phyloP scores from a whole-genome alignment of 1,140 invertebrate species.

The Bombus superbus region DNA sequence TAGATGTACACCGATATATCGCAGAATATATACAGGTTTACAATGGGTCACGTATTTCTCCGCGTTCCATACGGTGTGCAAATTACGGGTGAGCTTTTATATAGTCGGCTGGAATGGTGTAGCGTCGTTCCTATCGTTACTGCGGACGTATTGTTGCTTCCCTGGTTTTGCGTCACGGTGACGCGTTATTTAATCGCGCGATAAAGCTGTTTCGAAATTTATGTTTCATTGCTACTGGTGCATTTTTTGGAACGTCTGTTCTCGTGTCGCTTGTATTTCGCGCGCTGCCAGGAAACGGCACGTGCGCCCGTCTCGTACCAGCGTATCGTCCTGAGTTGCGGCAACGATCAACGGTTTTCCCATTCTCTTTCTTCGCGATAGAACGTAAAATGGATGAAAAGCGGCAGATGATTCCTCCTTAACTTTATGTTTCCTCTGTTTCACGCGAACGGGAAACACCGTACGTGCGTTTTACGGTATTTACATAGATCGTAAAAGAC shows the following conservation, averaged over 20 bases:
- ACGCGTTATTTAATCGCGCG: slow-evolving; percentile 5
- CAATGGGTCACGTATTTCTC: background rate
- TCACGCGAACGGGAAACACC: background rate
- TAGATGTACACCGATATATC: too few species aligned
- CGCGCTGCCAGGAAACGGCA: background rate
- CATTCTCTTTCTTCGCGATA: background rate
- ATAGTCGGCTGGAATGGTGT: background rate
- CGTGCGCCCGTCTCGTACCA: background rate
- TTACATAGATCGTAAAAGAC: slow-evolving; percentile 32
- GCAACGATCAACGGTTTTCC: background rate
- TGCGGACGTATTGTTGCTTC: background rate
- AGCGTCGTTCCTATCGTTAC: background rate
- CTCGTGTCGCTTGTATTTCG: background rate
- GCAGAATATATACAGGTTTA: too few species aligned
- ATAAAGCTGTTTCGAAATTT: slow-evolving; percentile 17
- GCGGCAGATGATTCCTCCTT: slow-evolving; percentile 11
- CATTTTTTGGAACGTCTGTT: background rate
- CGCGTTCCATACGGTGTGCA: background rate
- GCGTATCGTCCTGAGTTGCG: too few species aligned
- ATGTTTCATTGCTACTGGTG: background rate
- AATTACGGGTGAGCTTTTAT: background rate
- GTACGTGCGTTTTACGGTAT: background rate
- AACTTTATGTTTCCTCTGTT: slow-evolving; percentile 1
- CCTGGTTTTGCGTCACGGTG: background rate
- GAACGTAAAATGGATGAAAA: background rate